Evolutionary conservation across 2,113 vertebrate genomes (phyloP), one percentile per base, ranked within the genome.

Genomic region (Pao palembangensis): DNA sequence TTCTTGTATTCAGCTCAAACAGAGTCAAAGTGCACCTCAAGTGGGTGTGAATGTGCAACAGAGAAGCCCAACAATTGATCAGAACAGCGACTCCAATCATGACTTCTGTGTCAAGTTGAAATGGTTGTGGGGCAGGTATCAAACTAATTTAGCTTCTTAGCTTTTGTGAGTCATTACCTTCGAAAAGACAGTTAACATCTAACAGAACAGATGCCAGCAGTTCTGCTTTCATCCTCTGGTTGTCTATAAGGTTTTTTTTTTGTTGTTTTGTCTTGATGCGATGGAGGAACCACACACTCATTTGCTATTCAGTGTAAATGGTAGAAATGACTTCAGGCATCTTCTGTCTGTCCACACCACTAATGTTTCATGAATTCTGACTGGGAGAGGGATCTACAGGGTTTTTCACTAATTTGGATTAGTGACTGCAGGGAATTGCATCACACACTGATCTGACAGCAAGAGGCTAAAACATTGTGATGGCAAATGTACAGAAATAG

Each of bases 361-460:
- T 58, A 50, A 64, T 50, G 55, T 23, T 60, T 60, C 17, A 67
- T 64, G 51, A 16, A 61, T 61, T 48, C 18, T 57, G 23, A 66
- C 34, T 47, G 16, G 55, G 13, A 18, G 25, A 49, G 5, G 1
- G 31, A 55, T 60, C n/a, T 53, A 31, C 18, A 69, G 47, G 28
- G 34, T 38, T 34, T 21, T 54, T 41, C 60, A 61, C 55, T 65
- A 16, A 76, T 58, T 59, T 38, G 41, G 56, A 58, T 60, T 58
- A 61, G 58, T 28, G 56, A 38, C 54, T 68, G 17, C 28, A 58
- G 46, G 55, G 56, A 59, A 25, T 75, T 67, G 52, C 53, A 60
- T 76, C 59, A 67, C 46, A 51, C 38, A 20, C 58, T 71, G 44
- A 64, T 61, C 46, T 59, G 59, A 31, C 20, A 59, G 51, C 11